phyloP scores from a whole-genome alignment of 2,888 invertebrate species.

The Agriopis leucophaearia region DNA sequence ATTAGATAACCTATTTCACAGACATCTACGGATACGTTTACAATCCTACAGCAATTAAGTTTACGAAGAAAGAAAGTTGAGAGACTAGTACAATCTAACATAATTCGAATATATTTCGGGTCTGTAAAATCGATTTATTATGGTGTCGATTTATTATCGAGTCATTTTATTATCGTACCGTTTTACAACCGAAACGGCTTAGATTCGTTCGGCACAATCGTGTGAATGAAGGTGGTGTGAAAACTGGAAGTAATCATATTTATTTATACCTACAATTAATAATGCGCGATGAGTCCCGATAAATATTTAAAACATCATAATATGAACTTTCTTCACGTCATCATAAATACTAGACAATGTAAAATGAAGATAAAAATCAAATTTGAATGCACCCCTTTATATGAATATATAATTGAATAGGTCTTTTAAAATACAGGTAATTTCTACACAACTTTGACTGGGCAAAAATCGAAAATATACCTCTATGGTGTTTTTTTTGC shows the following conservation, averaged over 20 bases:
- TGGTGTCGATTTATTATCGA: conserved; percentile 30
- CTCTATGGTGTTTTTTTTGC: no score
- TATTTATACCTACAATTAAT: background rate
- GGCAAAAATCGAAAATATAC: no score
- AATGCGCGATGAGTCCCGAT: no score
- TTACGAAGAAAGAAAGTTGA: conserved; percentile 23
- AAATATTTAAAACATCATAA: no score
- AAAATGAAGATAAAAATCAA: no score
- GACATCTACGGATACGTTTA: conserved; percentile 20
- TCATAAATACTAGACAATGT: no score
- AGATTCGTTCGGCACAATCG: conserved; percentile 49
- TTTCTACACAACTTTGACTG: no score
- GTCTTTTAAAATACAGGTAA: no score
- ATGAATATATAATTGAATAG: no score
- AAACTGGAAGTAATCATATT: background rate
- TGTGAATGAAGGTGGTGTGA: conserved; percentile 46
- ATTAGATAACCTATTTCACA: conserved; percentile 18
- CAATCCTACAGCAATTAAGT: conserved; percentile 24
- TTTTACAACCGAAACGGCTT: conserved; percentile 49
- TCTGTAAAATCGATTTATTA: conserved; percentile 53
- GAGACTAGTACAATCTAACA: conserved; percentile 8
- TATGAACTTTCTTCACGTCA: no score
- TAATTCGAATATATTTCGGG: conserved; percentile 13
- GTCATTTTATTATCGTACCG: conserved; percentile 27
- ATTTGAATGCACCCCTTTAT: no score